Conservation (phyloP, 2,888 invertebrate species). For the Lithophane semibrunnea region DNA sequence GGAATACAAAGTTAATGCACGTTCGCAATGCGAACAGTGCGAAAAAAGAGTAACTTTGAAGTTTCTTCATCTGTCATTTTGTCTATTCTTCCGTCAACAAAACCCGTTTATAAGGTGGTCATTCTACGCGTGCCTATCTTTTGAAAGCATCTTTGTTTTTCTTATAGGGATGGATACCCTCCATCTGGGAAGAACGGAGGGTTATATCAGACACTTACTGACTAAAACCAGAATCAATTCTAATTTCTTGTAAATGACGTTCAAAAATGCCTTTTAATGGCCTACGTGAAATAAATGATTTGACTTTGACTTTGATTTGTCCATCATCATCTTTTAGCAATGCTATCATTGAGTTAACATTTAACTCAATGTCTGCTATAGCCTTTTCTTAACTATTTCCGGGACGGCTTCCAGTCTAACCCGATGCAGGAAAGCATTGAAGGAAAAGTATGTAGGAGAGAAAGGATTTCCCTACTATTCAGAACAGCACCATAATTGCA, state of each 20-base stretch:
- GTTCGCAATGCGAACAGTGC: background rate
- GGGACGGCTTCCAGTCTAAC: background rate
- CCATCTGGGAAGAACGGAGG: too few relatives aligned
- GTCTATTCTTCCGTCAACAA: too few relatives aligned
- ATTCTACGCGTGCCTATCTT: too few relatives aligned
- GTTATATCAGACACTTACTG: too few relatives aligned
- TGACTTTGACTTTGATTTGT: background rate
- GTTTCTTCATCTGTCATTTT: background rate
- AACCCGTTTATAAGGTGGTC: too few relatives aligned
- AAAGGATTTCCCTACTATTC: background rate
- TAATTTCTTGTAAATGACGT: background rate
- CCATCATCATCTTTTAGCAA: background rate
- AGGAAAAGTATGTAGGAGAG: background rate
- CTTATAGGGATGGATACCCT: too few relatives aligned
- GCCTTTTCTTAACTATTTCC: background rate
- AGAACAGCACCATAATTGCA: too few relatives aligned
- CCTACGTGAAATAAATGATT: background rate
- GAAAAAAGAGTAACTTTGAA: background rate
- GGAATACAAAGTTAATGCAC: background rate
- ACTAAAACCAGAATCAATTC: background rate
- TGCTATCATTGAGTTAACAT: too few relatives aligned
- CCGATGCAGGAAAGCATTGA: background rate
- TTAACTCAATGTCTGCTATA: too few relatives aligned
- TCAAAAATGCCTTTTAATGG: background rate
- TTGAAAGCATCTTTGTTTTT: too few relatives aligned